Conservation (phyloP, 2,113 vertebrate genomes). For the Chiloscyllium plagiosum region DNA sequence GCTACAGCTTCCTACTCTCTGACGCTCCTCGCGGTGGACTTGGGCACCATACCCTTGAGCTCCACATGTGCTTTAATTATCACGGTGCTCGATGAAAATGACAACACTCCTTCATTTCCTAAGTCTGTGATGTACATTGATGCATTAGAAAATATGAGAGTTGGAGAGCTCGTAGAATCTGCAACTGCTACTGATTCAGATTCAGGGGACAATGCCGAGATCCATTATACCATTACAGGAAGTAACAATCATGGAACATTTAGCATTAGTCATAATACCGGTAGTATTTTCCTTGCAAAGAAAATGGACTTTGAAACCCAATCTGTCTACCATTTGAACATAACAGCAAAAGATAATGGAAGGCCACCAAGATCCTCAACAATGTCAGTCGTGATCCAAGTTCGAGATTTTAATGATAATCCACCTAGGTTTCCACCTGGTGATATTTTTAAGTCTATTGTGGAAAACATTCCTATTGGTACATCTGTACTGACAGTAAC, state of each 20-base stretch:
- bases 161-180: conserved; percentile 88
- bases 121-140: conserved; percentile 77
- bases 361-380: conserved; percentile 78
- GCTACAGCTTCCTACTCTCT: conserved; percentile 78
- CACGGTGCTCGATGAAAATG: conserved; percentile 88
- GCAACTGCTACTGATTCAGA: conserved; percentile 86
- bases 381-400: conserved; percentile 81
- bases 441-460: conserved; percentile 89
- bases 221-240: conserved; percentile 83
- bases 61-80: conserved; percentile 83
- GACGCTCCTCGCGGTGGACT: conserved; percentile 80
- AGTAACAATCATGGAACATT: conserved; percentile 91
- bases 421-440: conserved; percentile 81
- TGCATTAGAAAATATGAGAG: conserved; percentile 89
- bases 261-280: conserved; percentile 90
- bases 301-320: conserved; percentile 92
- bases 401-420: conserved; percentile 95
- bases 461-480: conserved; percentile 83
- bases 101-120: conserved; percentile 87
- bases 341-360: conserved; percentile 86
- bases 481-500: conserved; percentile 78
- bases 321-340: conserved; percentile 83
- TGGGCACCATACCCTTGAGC: conserved; percentile 64
- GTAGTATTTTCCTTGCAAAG: conserved; percentile 87
- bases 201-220: conserved; percentile 84